phyloP scores from a whole-genome alignment of 1,140 invertebrate species.

The Drosophila arizonae region DNA sequence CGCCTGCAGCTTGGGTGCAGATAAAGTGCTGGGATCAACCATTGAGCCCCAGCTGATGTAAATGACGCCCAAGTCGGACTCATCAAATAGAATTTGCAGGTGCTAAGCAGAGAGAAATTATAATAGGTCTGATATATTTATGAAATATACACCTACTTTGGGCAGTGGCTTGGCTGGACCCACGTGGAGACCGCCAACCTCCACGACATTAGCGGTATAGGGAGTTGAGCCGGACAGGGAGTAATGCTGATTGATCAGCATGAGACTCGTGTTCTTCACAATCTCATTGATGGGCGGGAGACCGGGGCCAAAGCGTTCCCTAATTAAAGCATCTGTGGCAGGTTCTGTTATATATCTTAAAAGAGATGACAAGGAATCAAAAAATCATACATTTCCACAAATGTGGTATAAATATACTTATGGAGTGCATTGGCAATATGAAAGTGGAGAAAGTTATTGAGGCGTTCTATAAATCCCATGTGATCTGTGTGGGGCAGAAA shows the following conservation, averaged over 20 bases:
- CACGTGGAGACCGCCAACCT: constrained; percentile 85
- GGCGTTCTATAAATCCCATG: constrained; percentile 85
- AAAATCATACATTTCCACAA: neutral
- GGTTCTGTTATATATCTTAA: constrained; percentile 82
- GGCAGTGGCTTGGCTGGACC: constrained; percentile 82
- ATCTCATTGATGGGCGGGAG: constrained; percentile 85
- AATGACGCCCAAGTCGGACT: constrained; percentile 63
- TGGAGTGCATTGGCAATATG: constrained; percentile 81
- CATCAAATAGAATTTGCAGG: constrained; percentile 73
- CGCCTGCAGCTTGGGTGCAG: constrained; percentile 83
- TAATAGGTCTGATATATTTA: neutral
- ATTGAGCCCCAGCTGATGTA: constrained; percentile 83
- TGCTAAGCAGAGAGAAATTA: constrained; percentile 17
- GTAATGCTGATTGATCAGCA: constrained; percentile 86
- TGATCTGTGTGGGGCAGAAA: constrained; percentile 83
- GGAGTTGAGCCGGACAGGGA: constrained; percentile 84
- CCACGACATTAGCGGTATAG: constrained; percentile 84
- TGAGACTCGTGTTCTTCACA: constrained; percentile 84
- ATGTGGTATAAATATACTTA: constrained; percentile 60
- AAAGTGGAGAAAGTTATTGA: constrained; percentile 84
- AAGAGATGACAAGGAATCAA: constrained; percentile 37
- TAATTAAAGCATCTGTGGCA: constrained; percentile 84
- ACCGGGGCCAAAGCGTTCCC: constrained; percentile 84
- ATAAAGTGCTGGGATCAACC: constrained; percentile 85
- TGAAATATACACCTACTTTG: constrained; percentile 72